A percentile compares a stretch with the other conserved stretches of the same genome.
These are phyloP conservation scores for Meriones unguiculatus DNA, from an alignment of 2,113 vertebrate genomes.

Conservation along the genomic window DNA sequence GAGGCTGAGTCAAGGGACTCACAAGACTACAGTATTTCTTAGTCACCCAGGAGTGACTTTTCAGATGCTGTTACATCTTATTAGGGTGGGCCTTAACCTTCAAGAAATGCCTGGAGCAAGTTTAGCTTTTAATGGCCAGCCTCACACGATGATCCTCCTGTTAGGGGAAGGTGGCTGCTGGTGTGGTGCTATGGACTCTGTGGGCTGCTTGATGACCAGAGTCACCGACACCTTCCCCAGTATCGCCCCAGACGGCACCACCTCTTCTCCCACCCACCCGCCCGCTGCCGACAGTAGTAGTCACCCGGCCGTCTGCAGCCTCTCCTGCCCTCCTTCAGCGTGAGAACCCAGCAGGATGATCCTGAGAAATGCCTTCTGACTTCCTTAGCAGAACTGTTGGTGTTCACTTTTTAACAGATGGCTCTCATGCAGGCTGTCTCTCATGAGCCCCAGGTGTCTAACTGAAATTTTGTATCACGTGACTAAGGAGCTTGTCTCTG, in stretches of 20 bases:
- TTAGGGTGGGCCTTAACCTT: not conserved
- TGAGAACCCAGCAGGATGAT: not conserved
- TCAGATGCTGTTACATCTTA: not conserved
- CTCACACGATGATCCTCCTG: not conserved
- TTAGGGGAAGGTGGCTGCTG: not conserved
- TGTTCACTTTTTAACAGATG: not conserved
- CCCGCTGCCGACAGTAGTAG: fast-evolving
- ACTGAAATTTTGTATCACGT: not conserved
- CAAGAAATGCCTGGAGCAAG: not conserved
- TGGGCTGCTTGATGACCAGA: not conserved
- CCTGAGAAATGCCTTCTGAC: not conserved
- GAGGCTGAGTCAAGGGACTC: not conserved
- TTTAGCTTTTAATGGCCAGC: not conserved
- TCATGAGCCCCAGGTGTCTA: not conserved
- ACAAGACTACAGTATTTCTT: not conserved
- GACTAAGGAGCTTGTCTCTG: not conserved
- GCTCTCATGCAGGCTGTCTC: not conserved
- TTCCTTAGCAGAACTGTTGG: not conserved
- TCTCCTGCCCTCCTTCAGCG: not conserved
- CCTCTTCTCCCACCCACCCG: not conserved
- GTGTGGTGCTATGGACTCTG: fast-evolving
- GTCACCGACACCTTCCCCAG: too few species aligned
- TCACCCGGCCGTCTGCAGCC: not conserved
- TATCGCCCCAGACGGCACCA: too few species aligned
- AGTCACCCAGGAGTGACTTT: not conserved